These are phyloP conservation scores for Aplochiton taeniatus DNA, from an alignment of 2,797 vertebrate genomes.

Conservation along the genomic window DNA sequence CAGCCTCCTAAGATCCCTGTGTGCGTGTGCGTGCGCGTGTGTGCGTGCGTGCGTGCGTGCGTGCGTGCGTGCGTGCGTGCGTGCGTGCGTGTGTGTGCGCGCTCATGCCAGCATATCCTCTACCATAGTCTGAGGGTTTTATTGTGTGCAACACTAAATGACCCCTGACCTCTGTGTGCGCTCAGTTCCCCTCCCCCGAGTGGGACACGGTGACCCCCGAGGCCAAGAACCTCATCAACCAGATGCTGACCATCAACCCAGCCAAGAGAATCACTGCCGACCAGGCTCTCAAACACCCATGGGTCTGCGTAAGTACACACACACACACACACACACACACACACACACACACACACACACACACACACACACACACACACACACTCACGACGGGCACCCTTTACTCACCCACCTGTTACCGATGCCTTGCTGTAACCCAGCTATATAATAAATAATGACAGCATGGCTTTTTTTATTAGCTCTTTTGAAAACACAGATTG, in stretches of 20 bases:
- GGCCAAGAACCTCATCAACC: constrained; percentile 99
- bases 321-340: not conserved
- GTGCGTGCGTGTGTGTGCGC: constrained; percentile 18
- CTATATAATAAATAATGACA: too few relatives aligned
- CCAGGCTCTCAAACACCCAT: constrained; percentile 98
- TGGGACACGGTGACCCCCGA: constrained; percentile 99
- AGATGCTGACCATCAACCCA: constrained; percentile 99
- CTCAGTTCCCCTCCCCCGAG: constrained; percentile 96
- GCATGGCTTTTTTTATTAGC: too few relatives aligned
- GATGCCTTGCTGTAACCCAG: too few relatives aligned
- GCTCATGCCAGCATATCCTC: constrained; percentile 5
- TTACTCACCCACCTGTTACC: too few relatives aligned
- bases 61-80: constrained; percentile 17
- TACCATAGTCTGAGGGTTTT: too few relatives aligned
- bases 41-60: not conserved
- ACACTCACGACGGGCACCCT: not conserved
- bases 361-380: not conserved
- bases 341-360: not conserved
- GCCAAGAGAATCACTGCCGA: constrained; percentile 97
- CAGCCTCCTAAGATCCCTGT: too few relatives aligned
- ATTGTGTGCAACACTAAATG: not conserved
- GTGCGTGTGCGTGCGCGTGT: not conserved
- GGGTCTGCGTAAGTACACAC: constrained; percentile 93
- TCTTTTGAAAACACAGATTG: too few relatives aligned
- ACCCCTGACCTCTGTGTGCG: constrained; percentile 9